Percentiles rank a stretch among this genome's conserved stretches.
phyloP scores from a whole-genome alignment of 2,113 vertebrate species.

The Urocitellus parryii region DNA sequence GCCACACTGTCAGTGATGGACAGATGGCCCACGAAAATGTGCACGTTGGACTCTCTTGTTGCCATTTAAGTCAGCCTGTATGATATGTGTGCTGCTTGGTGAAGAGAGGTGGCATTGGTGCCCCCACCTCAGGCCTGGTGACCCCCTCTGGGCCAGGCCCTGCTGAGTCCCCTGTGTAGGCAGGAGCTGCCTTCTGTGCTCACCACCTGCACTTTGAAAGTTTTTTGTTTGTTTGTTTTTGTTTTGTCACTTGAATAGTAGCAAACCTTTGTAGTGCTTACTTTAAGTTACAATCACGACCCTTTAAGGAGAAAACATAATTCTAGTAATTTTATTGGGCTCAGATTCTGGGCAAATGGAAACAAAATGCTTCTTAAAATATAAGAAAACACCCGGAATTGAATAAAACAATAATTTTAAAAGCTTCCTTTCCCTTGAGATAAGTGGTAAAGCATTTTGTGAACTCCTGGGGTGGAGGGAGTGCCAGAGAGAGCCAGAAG shows the following conservation, averaged over 20 bases:
- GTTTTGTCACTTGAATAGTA: not conserved
- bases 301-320: constrained; percentile 63
- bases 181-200: not conserved
- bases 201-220: not conserved
- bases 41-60: constrained; percentile 15
- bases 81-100: not conserved
- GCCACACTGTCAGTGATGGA: constrained; percentile 30
- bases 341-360: constrained; percentile 65
- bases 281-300: constrained; percentile 64
- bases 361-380: constrained; percentile 77
- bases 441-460: constrained; percentile 58
- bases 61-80: constrained; percentile 36
- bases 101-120: not conserved
- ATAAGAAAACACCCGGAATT: constrained; percentile 59
- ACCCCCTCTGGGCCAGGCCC: not conserved
- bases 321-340: constrained; percentile 46
- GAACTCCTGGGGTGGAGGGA: not conserved
- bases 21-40: constrained; percentile 35
- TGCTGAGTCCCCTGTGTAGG: no score
- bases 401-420: constrained; percentile 68
- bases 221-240: not conserved
- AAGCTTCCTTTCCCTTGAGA: constrained; percentile 65
- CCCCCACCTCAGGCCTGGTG: not conserved
- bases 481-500: not conserved
- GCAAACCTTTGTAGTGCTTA: not conserved